phyloP scores from a whole-genome alignment of 2,113 vertebrate genomes.

The Macaca mulatta region DNA sequence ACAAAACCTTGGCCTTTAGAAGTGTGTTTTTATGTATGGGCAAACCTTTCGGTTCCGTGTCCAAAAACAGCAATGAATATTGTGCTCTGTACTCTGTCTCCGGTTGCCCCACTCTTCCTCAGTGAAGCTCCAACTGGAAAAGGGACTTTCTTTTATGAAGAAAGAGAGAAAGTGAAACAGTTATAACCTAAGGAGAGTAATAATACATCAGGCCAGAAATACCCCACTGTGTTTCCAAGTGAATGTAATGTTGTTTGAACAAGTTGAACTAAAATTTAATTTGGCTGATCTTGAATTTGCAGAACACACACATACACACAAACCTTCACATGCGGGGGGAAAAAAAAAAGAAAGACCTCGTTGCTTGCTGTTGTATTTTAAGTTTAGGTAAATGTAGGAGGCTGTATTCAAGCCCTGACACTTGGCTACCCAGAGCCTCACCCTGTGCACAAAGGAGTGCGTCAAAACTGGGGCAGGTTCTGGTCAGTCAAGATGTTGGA shows the following conservation, averaged over 20 bases:
- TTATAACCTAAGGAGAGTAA: slow-evolving; percentile 62
- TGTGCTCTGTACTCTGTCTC: neutral
- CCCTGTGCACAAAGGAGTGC: neutral
- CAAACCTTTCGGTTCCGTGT: neutral
- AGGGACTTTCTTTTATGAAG: neutral
- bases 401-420: neutral
- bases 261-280: slow-evolving; percentile 72
- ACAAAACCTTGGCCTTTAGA: neutral
- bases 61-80: neutral
- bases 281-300: slow-evolving; percentile 67
- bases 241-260: slow-evolving; percentile 47
- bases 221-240: slow-evolving; percentile 43
- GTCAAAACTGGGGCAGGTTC: neutral
- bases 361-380: slow-evolving; percentile 30
- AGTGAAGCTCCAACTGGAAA: neutral
- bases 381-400: slow-evolving; percentile 9
- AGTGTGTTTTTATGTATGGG: neutral
- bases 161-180: neutral
- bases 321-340: neutral
- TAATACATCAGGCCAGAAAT: neutral
- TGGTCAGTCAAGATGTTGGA: neutral
- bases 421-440: neutral
- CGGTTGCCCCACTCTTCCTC: neutral
- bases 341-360: neutral
- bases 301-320: neutral